Evolutionary conservation across 2,113 vertebrate species (phyloP).

Genomic region (Myocastor coypus): DNA sequence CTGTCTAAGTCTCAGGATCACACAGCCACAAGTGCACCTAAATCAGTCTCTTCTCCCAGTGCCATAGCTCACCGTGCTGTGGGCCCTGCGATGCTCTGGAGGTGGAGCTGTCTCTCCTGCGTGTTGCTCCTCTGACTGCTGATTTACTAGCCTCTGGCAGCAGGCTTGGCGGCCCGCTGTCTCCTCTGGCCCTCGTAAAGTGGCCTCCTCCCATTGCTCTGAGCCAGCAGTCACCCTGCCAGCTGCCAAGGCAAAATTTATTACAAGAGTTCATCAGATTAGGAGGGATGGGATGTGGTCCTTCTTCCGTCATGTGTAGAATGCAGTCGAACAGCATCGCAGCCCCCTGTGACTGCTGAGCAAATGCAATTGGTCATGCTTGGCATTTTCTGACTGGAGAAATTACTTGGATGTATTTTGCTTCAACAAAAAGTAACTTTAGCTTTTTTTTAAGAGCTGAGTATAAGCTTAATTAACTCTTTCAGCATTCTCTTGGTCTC

Average conservation of each 20-base stretch:
- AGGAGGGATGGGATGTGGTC: conserved; percentile 67
- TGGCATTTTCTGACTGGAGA: conserved; percentile 72
- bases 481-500: not conserved
- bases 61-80: not conserved
- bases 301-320: conserved; percentile 73
- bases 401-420: conserved; percentile 73
- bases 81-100: not conserved
- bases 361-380: conserved; percentile 55
- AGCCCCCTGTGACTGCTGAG: conserved; percentile 27
- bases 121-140: not conserved
- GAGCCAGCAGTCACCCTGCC: conserved; percentile 72
- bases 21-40: not conserved
- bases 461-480: conserved; percentile 36
- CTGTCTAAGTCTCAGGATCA: not conserved
- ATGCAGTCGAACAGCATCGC: conserved; percentile 66
- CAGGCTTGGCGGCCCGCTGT: conserved; percentile 58
- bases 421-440: conserved; percentile 75
- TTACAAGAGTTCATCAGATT: conserved; percentile 83
- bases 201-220: conserved; percentile 65
- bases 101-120: not conserved
- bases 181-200: conserved; percentile 76
- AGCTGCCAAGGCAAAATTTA: conserved; percentile 80
- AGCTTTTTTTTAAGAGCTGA: not conserved
- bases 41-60: not conserved
- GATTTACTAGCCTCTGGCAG: conserved; percentile 63